These are phyloP conservation scores for Cryptophagus acutangulus DNA, from an alignment of 2,888 invertebrate genomes.

Conservation along the genomic window DNA sequence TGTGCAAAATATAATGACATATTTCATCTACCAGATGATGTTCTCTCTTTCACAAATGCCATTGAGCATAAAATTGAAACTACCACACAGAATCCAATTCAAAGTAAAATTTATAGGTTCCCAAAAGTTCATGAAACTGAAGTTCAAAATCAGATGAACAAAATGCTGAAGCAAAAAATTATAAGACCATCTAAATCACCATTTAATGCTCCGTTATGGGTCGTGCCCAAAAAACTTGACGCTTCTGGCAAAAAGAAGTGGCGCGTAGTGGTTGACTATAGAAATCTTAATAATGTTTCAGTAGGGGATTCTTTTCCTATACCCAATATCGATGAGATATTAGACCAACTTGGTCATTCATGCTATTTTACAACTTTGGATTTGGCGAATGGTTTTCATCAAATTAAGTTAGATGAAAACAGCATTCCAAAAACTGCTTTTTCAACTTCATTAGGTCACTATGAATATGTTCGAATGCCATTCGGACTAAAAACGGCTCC, in stretches of 20 bases:
- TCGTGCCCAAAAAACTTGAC: slow-evolving; percentile 9
- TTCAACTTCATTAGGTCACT: background rate
- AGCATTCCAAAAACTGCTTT: slow-evolving; percentile 6
- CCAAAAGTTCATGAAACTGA: slow-evolving; percentile 9
- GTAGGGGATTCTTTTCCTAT: slow-evolving; percentile 7
- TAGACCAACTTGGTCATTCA: slow-evolving; percentile 4
- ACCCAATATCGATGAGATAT: slow-evolving; percentile 8
- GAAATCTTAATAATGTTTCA: slow-evolving; percentile 8
- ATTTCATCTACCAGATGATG: slow-evolving; percentile 1
- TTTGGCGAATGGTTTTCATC: slow-evolving; percentile 6
- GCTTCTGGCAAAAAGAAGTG: slow-evolving; percentile 8
- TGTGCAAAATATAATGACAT: slow-evolving; percentile 7
- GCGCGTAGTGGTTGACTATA: slow-evolving; percentile 11
- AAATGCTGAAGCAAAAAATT: slow-evolving; percentile 7
- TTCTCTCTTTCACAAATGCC: background rate
- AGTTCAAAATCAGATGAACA: slow-evolving; percentile 4
- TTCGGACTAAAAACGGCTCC: slow-evolving; percentile 5
- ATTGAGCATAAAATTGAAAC: slow-evolving; percentile 2
- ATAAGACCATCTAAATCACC: slow-evolving; percentile 7
- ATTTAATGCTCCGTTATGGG: slow-evolving; percentile 4
- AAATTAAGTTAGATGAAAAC: slow-evolving; percentile 3
- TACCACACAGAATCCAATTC: background rate
- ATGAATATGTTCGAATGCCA: slow-evolving; percentile 10
- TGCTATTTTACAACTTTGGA: slow-evolving; percentile 5
- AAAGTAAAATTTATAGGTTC: slow-evolving; percentile 6